Evolutionary conservation across 30 jellyfish, hydroid and myxozoan genomes (phyloP).

Genomic region (Chrysaora quinquecirrha): DNA sequence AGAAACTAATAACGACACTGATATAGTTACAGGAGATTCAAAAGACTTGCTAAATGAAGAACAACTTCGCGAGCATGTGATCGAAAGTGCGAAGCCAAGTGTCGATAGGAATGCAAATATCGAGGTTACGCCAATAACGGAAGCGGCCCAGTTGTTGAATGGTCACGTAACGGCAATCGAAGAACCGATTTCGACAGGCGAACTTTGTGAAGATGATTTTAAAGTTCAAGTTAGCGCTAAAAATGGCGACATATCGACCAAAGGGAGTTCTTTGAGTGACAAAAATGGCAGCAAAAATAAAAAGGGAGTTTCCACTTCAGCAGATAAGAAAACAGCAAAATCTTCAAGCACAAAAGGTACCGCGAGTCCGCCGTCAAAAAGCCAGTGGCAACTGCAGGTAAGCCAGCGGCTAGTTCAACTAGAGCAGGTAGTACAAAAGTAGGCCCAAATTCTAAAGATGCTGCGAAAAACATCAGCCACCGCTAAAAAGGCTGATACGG

Average conservation of each 20-base stretch:
- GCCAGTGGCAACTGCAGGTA: constrained; percentile 19
- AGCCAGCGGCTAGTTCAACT: constrained; percentile 18
- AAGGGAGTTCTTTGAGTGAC: not conserved
- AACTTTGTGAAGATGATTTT: not conserved
- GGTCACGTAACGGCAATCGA: not conserved
- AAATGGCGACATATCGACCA: not conserved
- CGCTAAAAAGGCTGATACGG: too few relatives aligned
- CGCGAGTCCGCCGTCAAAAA: constrained; percentile 5
- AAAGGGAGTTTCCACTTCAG: not conserved
- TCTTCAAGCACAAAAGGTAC: not conserved
- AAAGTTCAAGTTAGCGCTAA: not conserved
- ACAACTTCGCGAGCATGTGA: not conserved
- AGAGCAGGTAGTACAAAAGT: not conserved
- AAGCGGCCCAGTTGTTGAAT: not conserved
- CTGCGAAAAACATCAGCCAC: too few relatives aligned
- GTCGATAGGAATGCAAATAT: not conserved
- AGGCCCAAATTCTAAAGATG: too few relatives aligned
- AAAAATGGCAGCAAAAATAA: too few relatives aligned
- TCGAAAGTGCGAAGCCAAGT: not conserved
- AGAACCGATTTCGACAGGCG: not conserved
- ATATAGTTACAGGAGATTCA: not conserved
- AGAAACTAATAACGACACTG: not conserved
- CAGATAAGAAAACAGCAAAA: not conserved
- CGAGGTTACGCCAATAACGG: not conserved
- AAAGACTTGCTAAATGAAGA: not conserved